These are phyloP conservation scores for Volucella inanis DNA, from an alignment of 2,888 invertebrate species.

Conservation along the genomic window DNA sequence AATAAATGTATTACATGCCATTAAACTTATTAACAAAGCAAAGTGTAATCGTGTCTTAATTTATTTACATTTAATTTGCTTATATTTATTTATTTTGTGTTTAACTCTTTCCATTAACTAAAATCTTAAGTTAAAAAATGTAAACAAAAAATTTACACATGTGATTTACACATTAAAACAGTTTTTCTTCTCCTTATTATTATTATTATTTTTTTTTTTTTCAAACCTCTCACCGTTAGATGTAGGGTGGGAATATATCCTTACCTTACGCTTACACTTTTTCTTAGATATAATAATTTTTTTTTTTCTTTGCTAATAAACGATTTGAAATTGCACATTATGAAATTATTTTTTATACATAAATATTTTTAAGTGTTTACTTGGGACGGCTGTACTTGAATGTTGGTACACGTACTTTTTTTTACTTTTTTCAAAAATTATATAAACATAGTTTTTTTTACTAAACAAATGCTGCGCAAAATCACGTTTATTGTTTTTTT, in stretches of 20 bases:
- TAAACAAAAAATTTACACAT: constrained; percentile 43
- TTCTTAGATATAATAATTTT: constrained; percentile 22
- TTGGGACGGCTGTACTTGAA: constrained; percentile 71
- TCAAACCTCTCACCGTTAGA: constrained; percentile 39
- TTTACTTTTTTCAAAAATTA: constrained; percentile 25
- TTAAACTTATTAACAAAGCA: constrained; percentile 40
- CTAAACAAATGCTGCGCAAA: constrained; percentile 67
- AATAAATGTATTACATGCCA: constrained; percentile 49
- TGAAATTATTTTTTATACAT: constrained; percentile 30
- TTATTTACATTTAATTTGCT: constrained; percentile 48
- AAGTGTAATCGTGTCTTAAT: constrained; percentile 7
- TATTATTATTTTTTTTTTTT: constrained; percentile 15
- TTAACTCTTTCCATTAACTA: constrained; percentile 19
- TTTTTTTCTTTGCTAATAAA: constrained; percentile 30
- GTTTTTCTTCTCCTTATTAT: constrained; percentile 4
- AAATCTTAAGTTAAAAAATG: constrained; percentile 35
- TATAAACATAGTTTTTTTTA: constrained; percentile 44
- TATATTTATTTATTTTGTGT: neutral
- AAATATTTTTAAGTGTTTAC: constrained; percentile 62
- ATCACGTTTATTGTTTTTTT: constrained; percentile 57
- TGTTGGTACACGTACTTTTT: constrained; percentile 33
- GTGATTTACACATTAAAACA: constrained; percentile 37
- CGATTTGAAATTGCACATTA: constrained; percentile 65
- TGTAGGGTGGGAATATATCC: constrained; percentile 21
- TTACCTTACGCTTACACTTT: neutral